Conservation (phyloP, 2,888 invertebrate genomes). For the Arge pagana region DNA sequence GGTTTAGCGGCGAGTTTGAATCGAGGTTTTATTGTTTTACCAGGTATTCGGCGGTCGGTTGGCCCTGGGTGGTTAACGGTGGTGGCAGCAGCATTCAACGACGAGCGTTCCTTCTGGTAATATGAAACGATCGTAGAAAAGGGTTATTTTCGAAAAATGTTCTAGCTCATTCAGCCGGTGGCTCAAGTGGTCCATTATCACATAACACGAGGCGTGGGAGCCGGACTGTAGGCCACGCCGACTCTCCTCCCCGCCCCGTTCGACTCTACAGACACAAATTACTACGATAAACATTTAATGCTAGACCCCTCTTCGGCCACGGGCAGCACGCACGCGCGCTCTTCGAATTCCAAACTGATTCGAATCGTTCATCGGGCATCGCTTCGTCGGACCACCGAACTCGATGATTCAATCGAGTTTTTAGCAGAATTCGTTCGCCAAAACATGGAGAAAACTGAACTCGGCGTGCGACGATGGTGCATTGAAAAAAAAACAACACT, state of each 20-base stretch:
- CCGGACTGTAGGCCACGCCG: conserved; percentile 22
- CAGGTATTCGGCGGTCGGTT: conserved; percentile 11
- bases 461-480: too few relatives aligned
- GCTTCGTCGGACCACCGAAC: too few relatives aligned
- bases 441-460: too few relatives aligned
- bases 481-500: too few relatives aligned
- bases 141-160: conserved; percentile 17
- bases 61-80: conserved; percentile 3
- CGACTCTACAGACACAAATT: conserved; percentile 40
- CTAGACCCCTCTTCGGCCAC: conserved; percentile 26
- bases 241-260: conserved; percentile 25
- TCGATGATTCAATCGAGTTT: too few relatives aligned
- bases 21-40: conserved; percentile 15
- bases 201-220: conserved; percentile 46
- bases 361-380: too few relatives aligned
- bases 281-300: conserved; percentile 48
- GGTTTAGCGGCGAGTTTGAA: too few relatives aligned
- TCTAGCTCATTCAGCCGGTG: conserved; percentile 13
- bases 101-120: too few relatives aligned
- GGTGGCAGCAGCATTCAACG: too few relatives aligned
- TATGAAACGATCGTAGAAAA: conserved; percentile 11
- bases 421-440: too few relatives aligned
- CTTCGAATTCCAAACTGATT: conserved; percentile 26
- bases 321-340: conserved; percentile 38
- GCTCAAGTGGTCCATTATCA: conserved; percentile 36